Evolutionary conservation across 1,140 invertebrate species (phyloP), one percentile per base, ranked within the genome.

Genomic region (Drosophila yakuba): DNA sequence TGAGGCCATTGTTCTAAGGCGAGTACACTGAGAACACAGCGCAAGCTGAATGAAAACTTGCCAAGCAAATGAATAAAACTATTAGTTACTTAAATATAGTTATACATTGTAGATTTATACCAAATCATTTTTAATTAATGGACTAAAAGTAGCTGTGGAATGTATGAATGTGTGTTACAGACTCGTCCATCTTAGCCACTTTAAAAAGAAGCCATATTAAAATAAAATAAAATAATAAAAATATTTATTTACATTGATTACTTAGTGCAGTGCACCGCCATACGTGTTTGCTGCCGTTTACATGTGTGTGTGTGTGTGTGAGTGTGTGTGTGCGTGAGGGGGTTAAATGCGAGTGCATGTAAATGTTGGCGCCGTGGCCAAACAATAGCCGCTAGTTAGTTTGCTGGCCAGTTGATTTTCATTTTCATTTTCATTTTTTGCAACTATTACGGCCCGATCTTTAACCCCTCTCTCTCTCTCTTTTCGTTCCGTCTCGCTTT

Each of bases 341-440:
- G 64, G 43, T 58, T 71, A 58, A 48, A 71, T 57, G 35, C 38
- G 38, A 43, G 55, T 74, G 41, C 58, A 80, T 85, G 82, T 81
- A 77, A 84, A 77, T 84, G 72, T 62, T 56, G 72, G n/a, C 58
- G 55, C 56, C 54, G 63, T 69, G 61, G 67, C 56, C 76, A 74
- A 86, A 88, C 83, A 88, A 88, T 88, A 72, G 79, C 60, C 67
- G 72, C 74, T 88, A 89, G 83, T 88, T 88, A 88, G 83, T 83
- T 88, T 88, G 83, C 71, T 55, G 44, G 71, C 35, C 43, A 25
- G 51, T 57, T 25, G 28, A 35, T 74, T 32, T 28, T 7, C 28
- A 25, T 17, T 17, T 28, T 7, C 28, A 25, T 25, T 25, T 32
- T 32, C 2, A 8, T 32, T 79, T 75, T 74, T 78, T 76, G 28